Conservation (phyloP, 1,140 invertebrate species). For the Oryctes rhinoceros region DNA sequence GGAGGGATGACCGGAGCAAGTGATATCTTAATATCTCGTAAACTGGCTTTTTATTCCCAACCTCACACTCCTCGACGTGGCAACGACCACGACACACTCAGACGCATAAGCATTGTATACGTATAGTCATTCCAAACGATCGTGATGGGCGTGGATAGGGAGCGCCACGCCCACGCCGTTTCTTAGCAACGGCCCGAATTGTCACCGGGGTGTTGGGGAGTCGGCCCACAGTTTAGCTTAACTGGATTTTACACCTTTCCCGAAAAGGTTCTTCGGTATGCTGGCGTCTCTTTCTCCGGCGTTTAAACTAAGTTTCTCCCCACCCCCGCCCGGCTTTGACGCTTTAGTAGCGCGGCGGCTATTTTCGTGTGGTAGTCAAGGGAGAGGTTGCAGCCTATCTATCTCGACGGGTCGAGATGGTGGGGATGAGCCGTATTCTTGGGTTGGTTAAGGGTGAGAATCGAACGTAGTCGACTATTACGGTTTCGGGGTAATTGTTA, state of each 20-base stretch:
- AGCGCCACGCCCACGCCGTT: conserved; percentile 45
- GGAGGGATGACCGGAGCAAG: conserved; percentile 10
- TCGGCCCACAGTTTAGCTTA: conserved; percentile 47
- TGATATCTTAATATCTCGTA: conserved; percentile 47
- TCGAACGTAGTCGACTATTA: conserved; percentile 20
- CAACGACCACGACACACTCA: background rate
- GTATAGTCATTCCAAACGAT: background rate
- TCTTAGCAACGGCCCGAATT: conserved; percentile 49
- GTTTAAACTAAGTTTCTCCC: background rate
- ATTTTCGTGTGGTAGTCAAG: conserved; percentile 17
- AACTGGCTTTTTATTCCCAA: conserved; percentile 38
- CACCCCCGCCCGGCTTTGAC: too few species aligned
- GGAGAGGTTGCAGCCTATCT: conserved; percentile 13
- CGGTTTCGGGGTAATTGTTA: conserved; percentile 41
- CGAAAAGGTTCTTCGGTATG: background rate
- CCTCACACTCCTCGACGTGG: background rate
- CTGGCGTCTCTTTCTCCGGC: background rate
- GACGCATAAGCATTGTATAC: background rate
- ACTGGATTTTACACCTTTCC: conserved; percentile 43
- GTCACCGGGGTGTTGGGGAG: conserved; percentile 44
- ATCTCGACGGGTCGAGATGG: background rate
- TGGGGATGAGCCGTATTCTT: background rate
- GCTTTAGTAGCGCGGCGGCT: background rate
- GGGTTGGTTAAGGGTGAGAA: conserved; percentile 24
- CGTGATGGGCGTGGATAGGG: conserved; percentile 21